Evolutionary conservation across 2,797 vertebrate species (phyloP).

Genomic region (Mus minutoides): DNA sequence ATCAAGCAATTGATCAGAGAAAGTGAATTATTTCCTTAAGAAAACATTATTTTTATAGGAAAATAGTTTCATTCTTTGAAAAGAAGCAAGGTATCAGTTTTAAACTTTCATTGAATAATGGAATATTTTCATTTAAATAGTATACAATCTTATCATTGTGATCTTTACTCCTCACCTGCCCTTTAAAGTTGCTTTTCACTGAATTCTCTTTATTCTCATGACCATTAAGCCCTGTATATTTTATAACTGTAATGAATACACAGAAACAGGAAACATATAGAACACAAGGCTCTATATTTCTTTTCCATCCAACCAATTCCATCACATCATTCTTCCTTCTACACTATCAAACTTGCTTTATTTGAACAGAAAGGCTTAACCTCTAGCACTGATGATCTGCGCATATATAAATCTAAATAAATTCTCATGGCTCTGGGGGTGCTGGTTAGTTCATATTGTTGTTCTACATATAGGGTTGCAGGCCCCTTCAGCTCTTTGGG

Average conservation of each 20-base stretch:
- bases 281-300: background rate
- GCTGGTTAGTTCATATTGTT: too few relatives aligned
- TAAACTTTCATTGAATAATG: background rate
- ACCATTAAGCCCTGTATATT: background rate
- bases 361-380: background rate
- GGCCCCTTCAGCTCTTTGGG: too few relatives aligned
- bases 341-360: background rate
- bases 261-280: background rate
- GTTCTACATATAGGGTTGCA: too few relatives aligned
- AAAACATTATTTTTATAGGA: background rate
- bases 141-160: background rate
- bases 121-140: background rate
- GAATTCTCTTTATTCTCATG: background rate
- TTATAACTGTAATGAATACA: background rate
- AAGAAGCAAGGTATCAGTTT: background rate
- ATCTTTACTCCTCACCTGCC: background rate
- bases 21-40: constrained; percentile 9
- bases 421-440: background rate
- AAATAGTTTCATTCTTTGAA: background rate
- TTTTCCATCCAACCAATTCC: background rate
- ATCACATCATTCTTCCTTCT: background rate
- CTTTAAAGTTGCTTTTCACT: background rate
- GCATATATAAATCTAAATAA: background rate
- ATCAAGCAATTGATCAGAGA: background rate
- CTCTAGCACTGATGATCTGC: background rate